Evolutionary conservation across 2,113 vertebrate genomes (phyloP), one percentile per base, ranked within the genome.

Genomic region (Lamprologus callipterus): DNA sequence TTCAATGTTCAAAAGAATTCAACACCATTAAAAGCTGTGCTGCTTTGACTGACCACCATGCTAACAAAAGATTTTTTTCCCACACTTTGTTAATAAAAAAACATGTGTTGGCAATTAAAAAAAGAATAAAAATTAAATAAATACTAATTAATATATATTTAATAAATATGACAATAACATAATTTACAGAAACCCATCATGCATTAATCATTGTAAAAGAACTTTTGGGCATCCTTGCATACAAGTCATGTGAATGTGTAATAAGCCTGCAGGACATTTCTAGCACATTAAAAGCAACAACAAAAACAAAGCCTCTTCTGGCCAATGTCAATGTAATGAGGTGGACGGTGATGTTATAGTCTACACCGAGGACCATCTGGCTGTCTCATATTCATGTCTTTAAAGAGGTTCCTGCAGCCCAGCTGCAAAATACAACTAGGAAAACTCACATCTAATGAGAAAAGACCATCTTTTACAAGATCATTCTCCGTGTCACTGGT

Each of bases 331-430:
- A 85, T 88, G 83, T 95, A 94, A 95, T 90, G 90, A 95, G 87
- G 68, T 90, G 88, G 93, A 91, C 86, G 88, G 84, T 68, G 84
- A 80, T 90, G 65, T 90, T 91, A 91, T 83, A 87, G 51, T 92
- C 14, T 35, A 91, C 81, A 91, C 85, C 45, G 19, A 89, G 81
- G 86, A 87, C 94, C 93, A 95, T 95, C 93, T 96, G 95, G 93
- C 83, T 85, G 47, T 75, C 63, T 82, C 83, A 21, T 89, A 89
- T 73, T 55, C 31, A 37, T 88, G 92, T 95, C 92, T 88, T 91
- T 86, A 91, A 94, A 91, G 60, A 89, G 82, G 60, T 91, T 94
- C 92, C 80, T 81, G 70, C 42, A 90, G 82, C 84, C 82, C 86
- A 82, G 92, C 91, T 93, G 89, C 92, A 93, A 94, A 95, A 92